Base-by-base conservation (phyloP, 2,888 invertebrate genomes). In the Trissoscelio sp. region DNA sequence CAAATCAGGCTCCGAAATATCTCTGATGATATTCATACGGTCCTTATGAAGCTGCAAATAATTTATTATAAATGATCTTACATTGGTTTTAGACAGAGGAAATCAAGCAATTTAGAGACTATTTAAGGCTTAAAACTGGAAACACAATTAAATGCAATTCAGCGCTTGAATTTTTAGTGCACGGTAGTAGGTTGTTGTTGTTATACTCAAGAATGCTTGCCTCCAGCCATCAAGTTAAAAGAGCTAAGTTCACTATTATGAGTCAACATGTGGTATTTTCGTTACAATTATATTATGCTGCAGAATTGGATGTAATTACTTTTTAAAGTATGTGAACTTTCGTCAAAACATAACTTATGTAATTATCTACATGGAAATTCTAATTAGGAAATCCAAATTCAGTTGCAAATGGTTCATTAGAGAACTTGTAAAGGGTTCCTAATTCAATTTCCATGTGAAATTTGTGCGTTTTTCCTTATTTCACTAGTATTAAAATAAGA, bases 1-100 rank as follows among this genome's bases (percentile, higher is more conserved):
- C 6, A 91, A 83, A 73, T 91, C 90, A 9, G 91, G 91, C 39
- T 89, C 89, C 2, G 91, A 91, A 55, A 89, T 86, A 16, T 91
- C 90, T 3, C 90, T 83, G 7, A 62, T 46, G 12, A 82, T 66
- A 18, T 9, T 75, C 18, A 14, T 7, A 5, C 62, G 62, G 6
- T 58, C 48, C 11, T 48, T 37, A 1, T 39, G 44, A 9, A 20
- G 7, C 70, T 70, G 57, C 0, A 31, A 46, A 44, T n/a, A 28
- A 28, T 24, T 22, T 12, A 39, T 2, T 34, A 24, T 24, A 5
- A 24, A 24, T 24, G 6, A n/a, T n/a, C n/a, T n/a, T n/a, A n/a
- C n/a, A n/a, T n/a, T n/a, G n/a, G n/a, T 24, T 24, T 24, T 24
- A 24, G 24, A 4, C 28, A 28, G 6, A 34, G 2, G 34, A 9